Evolutionary conservation across 1,140 invertebrate species (phyloP).

Genomic region (Drosophila tristis): DNA sequence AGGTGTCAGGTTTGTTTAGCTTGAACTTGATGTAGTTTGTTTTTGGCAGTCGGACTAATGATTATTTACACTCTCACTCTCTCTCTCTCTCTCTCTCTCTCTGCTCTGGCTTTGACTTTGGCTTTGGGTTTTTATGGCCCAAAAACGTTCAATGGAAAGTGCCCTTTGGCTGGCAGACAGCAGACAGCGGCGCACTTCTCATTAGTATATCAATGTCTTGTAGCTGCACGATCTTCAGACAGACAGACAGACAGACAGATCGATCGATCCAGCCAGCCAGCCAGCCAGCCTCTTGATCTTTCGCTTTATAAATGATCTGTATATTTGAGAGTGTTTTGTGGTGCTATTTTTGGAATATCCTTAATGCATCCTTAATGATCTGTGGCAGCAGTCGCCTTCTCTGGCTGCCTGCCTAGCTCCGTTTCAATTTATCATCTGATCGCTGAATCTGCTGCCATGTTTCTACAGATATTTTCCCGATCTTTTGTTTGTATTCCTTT

Average conservation of each 20-base stretch:
- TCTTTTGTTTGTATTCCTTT: too few species aligned
- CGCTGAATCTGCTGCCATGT: too few species aligned
- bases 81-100: not conserved
- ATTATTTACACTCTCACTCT: conserved; percentile 65
- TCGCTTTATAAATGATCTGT: not conserved
- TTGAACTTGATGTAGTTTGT: conserved; percentile 74
- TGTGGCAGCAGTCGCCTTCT: too few species aligned
- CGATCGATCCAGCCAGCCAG: not conserved
- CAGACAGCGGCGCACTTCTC: conserved; percentile 24
- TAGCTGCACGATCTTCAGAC: conserved; percentile 51
- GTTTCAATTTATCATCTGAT: too few species aligned
- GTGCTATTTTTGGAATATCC: too few species aligned
- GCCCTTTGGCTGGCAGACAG: conserved; percentile 11
- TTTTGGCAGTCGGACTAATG: conserved; percentile 66
- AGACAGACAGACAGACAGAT: conserved; percentile 19
- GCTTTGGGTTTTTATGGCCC: too few species aligned
- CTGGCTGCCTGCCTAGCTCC: too few species aligned
- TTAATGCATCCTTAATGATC: too few species aligned
- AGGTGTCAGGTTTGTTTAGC: conserved; percentile 61
- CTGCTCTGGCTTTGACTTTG: not conserved
- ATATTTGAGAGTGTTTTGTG: not conserved
- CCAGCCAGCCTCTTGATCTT: not conserved
- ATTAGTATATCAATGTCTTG: conserved; percentile 69
- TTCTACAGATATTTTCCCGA: too few species aligned
- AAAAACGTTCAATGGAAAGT: conserved; percentile 61